Evolutionary conservation across 2,113 vertebrate genomes (phyloP), one percentile per base, ranked within the genome.

Genomic region (Eurypyga helias): DNA sequence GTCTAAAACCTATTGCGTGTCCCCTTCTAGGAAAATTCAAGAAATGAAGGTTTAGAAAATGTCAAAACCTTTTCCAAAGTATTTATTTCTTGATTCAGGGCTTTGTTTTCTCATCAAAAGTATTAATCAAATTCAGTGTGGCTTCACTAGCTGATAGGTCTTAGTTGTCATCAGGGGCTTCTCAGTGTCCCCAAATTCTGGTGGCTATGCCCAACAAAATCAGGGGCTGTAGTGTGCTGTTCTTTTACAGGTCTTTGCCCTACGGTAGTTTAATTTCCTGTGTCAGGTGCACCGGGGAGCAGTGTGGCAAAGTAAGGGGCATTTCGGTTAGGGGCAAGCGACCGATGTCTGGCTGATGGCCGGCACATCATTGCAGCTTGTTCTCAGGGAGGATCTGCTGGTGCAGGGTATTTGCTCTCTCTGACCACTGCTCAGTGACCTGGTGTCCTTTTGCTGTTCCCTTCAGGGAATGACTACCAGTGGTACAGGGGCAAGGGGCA

Each of bases 311-410:
- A 19, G 38, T 4, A 26, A 36, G 13, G 17, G 76, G 9, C 29
- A 17, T 31, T 75, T 18, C 24, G 11, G 11, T 13, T n/a, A 33
- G 45, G 46, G 51, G 10, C 36, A 78, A 58, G 55, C 64, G 49
- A 84, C 55, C 78, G 62, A 58, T n/a, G 55, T 69, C 45, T 36
- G 84, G 28, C 52, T 87, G 67, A 15, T 72, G 86, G 51, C 66
- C 4, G 5, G 41, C 6, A 3, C 26, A 36, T 41, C 0, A 0
- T 13, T 71, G 48, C 51, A 67, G 34, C 41, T 73, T n/a, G 46
- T 13, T 17, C 8, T 75, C 48, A n/a, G 24, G 41, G 33, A 34
- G 38, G 67, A 18, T 46, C 72, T 70, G 71, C 19, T 70, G 51
- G 17, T 0, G 1, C 17, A 15, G 12, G 25, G 6, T 45, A 13